phyloP scores from a whole-genome alignment of 2,888 invertebrate genomes.

The Chalcis sispes region DNA sequence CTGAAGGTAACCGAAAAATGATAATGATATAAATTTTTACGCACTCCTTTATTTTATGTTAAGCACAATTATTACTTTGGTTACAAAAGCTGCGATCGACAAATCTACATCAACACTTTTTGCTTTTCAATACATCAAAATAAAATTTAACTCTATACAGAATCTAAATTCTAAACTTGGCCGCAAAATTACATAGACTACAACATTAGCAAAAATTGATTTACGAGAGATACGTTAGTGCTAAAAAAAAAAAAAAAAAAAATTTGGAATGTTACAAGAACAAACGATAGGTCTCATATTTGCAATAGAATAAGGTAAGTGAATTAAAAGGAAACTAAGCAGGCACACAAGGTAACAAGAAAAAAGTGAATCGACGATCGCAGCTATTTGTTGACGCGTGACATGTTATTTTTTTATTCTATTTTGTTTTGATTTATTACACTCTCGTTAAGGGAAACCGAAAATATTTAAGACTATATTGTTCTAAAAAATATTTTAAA shows the following conservation, averaged over 20 bases:
- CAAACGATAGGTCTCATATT: constrained; percentile 12
- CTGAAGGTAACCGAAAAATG: neutral
- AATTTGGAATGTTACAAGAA: constrained; percentile 52
- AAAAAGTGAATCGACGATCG: constrained; percentile 29
- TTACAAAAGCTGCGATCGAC: constrained; percentile 22
- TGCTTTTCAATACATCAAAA: neutral
- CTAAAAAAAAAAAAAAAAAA: constrained; percentile 21
- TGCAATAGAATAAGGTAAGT: neutral
- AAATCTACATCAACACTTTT: constrained; percentile 2
- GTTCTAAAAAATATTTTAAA: constrained; percentile 36
- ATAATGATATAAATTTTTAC: constrained; percentile 16
- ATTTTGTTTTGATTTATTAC: constrained; percentile 5
- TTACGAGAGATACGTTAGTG: constrained; percentile 20
- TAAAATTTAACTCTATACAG: neutral
- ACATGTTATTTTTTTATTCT: neutral
- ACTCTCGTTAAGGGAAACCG: constrained; percentile 1
- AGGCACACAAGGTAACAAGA: neutral
- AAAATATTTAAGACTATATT: constrained; percentile 32
- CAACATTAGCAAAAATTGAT: neutral
- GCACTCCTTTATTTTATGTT: constrained; percentile 16
- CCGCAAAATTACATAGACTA: neutral
- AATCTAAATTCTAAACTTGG: constrained; percentile 2
- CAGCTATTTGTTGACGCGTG: neutral
- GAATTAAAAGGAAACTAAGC: neutral
- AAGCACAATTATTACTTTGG: constrained; percentile 17